Conservation (phyloP, 2,797 vertebrate genomes). For the Catharus ustulatus region DNA sequence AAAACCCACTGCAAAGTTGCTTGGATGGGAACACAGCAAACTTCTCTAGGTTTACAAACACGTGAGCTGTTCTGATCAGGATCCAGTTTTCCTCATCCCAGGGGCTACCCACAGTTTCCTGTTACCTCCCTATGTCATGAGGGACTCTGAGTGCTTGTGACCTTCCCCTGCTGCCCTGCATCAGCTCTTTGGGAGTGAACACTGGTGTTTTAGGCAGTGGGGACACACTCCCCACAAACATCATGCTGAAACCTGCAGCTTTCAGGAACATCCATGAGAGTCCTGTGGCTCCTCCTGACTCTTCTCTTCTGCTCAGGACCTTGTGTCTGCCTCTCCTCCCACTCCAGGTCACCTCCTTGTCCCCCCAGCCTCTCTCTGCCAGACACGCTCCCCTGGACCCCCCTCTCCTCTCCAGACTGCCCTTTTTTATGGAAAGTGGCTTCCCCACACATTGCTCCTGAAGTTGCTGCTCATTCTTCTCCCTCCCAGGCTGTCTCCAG, state of each 20-base stretch:
- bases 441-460: neutral
- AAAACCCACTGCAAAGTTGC: neutral
- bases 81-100: neutral
- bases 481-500: neutral
- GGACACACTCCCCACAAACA: fast-evolving
- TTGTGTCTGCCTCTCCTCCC: neutral
- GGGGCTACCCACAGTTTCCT: neutral
- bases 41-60: neutral
- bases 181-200: neutral
- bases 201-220: neutral
- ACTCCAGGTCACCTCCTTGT: neutral
- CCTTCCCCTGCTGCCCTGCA: neutral
- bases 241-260: neutral
- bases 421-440: neutral
- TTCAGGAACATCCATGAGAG: neutral
- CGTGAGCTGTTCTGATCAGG: neutral
- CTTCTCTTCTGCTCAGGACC: neutral
- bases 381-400: fast-evolving
- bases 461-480: neutral
- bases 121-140: fast-evolving
- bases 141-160: fast-evolving
- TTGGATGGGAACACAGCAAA: neutral
- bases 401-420: neutral
- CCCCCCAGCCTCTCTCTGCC: fast-evolving
- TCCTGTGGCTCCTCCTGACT: fast-evolving